Percentiles rank a stretch among this genome's conserved stretches.
phyloP scores from a whole-genome alignment of 1,140 invertebrate species.

The Meloidogyne hapla region DNA sequence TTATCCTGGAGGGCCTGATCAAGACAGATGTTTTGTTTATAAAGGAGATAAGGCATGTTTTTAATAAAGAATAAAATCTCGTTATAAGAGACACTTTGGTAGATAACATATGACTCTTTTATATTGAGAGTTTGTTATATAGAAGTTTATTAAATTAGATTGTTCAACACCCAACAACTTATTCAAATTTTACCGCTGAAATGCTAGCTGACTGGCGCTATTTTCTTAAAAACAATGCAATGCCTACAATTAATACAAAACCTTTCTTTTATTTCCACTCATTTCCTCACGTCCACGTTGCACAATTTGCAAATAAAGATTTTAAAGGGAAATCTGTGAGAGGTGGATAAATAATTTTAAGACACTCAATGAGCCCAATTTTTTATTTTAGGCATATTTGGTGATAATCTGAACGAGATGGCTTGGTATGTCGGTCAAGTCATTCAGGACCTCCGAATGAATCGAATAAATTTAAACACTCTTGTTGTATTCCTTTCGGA shows the following conservation, averaged over 20 bases:
- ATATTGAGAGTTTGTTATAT: no score
- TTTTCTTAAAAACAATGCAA: constrained; percentile 45
- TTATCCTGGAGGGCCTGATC: constrained; percentile 25
- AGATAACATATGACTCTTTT: no score
- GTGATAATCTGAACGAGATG: constrained; percentile 60
- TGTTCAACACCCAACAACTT: constrained; percentile 63
- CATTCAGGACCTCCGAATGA: constrained; percentile 38
- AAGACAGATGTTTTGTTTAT: constrained; percentile 58
- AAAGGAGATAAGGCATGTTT: constrained; percentile 49
- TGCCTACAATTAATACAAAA: constrained; percentile 7
- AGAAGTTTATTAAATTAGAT: constrained; percentile 27
- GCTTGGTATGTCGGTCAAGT: constrained; percentile 63
- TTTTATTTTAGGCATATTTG: constrained; percentile 34
- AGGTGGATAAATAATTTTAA: constrained; percentile 27
- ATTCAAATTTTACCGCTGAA: constrained; percentile 57
- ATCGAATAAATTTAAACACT: constrained; percentile 31
- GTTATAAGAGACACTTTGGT: no score
- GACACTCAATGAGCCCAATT: neutral
- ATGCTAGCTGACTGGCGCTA: constrained; percentile 61
- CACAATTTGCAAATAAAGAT: constrained; percentile 57
- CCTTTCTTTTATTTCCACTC: constrained; percentile 65
- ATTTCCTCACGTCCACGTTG: constrained; percentile 63
- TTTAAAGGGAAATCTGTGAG: constrained; percentile 52
- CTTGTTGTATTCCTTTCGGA: constrained; percentile 61
- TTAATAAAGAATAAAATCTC: no score